Evolutionary conservation across 1,140 invertebrate genomes (phyloP), one percentile per base, ranked within the genome.

Genomic region (Phymastichus coffea): DNA sequence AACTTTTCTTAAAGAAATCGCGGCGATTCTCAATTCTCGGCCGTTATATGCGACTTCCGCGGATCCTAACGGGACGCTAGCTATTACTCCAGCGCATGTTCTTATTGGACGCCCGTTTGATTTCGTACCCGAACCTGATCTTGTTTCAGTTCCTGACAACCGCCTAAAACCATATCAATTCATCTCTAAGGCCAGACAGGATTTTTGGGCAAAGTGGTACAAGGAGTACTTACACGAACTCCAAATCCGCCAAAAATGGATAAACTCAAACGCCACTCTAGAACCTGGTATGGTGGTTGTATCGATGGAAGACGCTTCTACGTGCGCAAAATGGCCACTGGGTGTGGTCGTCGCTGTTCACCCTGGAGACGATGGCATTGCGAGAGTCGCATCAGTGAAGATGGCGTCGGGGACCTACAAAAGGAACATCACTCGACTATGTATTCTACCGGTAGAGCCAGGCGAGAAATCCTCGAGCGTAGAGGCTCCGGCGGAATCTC

Each of bases 21-120:
- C 52, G n/a, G 43, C 49, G 12, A 53, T 63, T 22, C 20, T 63
- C 14, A 56, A 46, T 35, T 56, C 28, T 23, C 2, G 41, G 6
- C 53, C 53, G 17, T n/a, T 56, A 1, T 33, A 12, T 2, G 7
- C 22, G 15, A 46, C 46, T 14, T 47, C 30, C 2, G 14, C 41
- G 19, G 30, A 57, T 47, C 54, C 43, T 22, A 57, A 47, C 10
- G 54, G 47, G 9, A 17, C 25, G 14, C 7, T 17, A 9, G 30
- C 44, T 8, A 25, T 57, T 12, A 37, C 54, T 9, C 54, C 44
- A 12, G 54, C n/a, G n/a, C 33, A 53, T 53, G 12, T 53, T 38
- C 23, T 38, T 2, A 53, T 40, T 15, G 49, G 35, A 22, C 17
- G 20, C 35, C 20, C 4, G 3, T 2, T 51, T 22, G 23, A 14